Evolutionary conservation across 53 echinoderm and acorn worm genomes (phyloP).

Genomic region (Antedon mediterranea): DNA sequence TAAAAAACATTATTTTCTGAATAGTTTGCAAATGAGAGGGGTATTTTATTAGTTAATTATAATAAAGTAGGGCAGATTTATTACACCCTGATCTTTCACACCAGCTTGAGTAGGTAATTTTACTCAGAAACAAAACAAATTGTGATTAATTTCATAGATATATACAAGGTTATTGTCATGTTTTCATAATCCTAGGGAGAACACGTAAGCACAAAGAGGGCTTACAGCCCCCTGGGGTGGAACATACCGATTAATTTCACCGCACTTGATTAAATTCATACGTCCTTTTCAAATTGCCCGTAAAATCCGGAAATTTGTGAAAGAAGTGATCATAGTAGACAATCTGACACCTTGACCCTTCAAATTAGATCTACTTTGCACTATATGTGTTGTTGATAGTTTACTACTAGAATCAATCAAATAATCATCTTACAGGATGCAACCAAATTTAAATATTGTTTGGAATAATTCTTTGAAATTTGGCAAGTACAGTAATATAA

Average conservation of each 20-base stretch:
- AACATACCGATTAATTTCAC: conserved; percentile 1
- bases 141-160: not conserved
- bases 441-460: too few relatives aligned
- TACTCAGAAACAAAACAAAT: not conserved
- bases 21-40: not conserved
- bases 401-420: too few relatives aligned
- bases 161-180: not conserved
- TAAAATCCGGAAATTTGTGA: not conserved
- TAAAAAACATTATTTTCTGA: not conserved
- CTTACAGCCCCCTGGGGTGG: not conserved
- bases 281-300: not conserved
- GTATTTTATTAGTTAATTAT: too few relatives aligned
- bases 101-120: not conserved
- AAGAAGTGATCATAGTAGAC: not conserved
- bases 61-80: not conserved
- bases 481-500: too few relatives aligned
- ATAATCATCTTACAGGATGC: too few relatives aligned
- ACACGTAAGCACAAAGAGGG: not conserved
- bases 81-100: not conserved
- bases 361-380: not conserved
- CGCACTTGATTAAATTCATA: not conserved
- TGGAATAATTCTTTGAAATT: too few relatives aligned
- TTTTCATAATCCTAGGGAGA: not conserved
- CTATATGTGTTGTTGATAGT: not conserved
- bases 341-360: not conserved